These are phyloP conservation scores for Sylvia borin DNA, from an alignment of 2,797 vertebrate genomes.

Conservation along the genomic window DNA sequence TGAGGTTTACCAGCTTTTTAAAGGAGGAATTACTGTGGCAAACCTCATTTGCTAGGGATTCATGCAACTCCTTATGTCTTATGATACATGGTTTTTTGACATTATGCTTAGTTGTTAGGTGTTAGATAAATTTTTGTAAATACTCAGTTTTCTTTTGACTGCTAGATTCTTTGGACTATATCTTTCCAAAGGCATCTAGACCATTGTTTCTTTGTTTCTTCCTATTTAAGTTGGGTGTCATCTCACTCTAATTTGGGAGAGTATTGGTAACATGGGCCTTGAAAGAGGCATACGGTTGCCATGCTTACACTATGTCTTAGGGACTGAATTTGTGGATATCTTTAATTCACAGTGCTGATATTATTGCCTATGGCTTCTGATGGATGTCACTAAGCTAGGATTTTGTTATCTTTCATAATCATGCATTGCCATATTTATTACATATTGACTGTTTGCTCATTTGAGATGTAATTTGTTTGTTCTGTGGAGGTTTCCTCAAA, in stretches of 20 bases:
- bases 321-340: background rate
- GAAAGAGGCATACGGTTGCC: background rate
- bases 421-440: background rate
- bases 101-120: background rate
- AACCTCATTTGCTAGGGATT: background rate
- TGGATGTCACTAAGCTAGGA: background rate
- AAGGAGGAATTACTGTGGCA: background rate
- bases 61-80: background rate
- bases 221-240: background rate
- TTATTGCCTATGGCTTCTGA: background rate
- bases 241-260: background rate
- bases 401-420: background rate
- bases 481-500: background rate
- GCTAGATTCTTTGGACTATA: background rate
- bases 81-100: background rate
- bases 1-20: background rate
- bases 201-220: background rate
- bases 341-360: background rate
- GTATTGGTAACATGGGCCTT: fast-evolving
- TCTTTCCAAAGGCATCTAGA: background rate
- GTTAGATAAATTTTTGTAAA: background rate
- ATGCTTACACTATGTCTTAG: background rate
- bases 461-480: background rate
- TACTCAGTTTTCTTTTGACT: background rate
- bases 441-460: background rate